Conservation (phyloP, 1,140 invertebrate genomes). For the Drosophila lini region DNA sequence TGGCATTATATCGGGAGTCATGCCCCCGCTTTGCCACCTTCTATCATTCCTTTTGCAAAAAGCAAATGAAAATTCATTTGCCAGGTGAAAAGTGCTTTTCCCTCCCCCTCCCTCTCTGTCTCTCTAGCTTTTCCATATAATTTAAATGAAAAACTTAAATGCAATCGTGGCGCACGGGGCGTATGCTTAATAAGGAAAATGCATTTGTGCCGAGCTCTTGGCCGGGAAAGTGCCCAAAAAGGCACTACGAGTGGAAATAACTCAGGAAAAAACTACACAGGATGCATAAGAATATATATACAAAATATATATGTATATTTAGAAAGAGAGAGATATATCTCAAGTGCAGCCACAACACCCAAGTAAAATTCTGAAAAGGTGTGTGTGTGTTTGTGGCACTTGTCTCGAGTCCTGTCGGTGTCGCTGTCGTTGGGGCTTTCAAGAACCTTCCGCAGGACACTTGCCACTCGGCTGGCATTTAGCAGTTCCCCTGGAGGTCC, state of each 20-base stretch:
- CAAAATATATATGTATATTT: background rate
- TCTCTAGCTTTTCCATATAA: slow-evolving; percentile 28
- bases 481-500: slow-evolving; percentile 49
- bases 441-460: slow-evolving; percentile 13
- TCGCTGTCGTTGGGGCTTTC: slow-evolving; percentile 17
- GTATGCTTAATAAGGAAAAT: slow-evolving; percentile 69
- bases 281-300: background rate
- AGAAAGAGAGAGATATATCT: slow-evolving; percentile 33
- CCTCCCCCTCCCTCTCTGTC: background rate
- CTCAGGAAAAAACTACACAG: slow-evolving; percentile 24
- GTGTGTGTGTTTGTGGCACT: slow-evolving; percentile 20
- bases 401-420: slow-evolving; percentile 38
- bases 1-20: slow-evolving; percentile 16
- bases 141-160: slow-evolving; percentile 60
- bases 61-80: slow-evolving; percentile 11
- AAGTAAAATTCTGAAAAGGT: slow-evolving; percentile 36
- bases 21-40: background rate
- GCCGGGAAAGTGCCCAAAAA: slow-evolving; percentile 49
- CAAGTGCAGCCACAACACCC: slow-evolving; percentile 69
- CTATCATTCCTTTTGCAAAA: background rate
- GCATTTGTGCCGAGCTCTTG: slow-evolving; percentile 64
- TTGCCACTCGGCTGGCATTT: slow-evolving; percentile 54
- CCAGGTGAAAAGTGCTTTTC: slow-evolving; percentile 41
- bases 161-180: slow-evolving; percentile 12
- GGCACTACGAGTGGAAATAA: background rate